Evolutionary conservation across 2,797 vertebrate species (phyloP), one percentile per base, ranked within the genome.

Genomic region (Cossypha niveicapilla): DNA sequence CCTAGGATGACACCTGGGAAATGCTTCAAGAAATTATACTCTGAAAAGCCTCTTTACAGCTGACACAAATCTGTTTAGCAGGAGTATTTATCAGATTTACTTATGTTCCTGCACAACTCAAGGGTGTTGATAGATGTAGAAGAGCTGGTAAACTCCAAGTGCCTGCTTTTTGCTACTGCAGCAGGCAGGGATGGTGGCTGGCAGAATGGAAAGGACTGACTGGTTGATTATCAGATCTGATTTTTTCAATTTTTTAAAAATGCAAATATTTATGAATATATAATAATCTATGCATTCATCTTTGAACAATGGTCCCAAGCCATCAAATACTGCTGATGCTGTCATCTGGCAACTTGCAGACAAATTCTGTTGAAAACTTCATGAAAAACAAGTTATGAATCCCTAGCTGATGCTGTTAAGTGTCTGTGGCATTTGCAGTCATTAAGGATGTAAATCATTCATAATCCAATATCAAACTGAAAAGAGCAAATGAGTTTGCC

Each of bases 401-500:
- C 75, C 67, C 44, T 47, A 28, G 48, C 15, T 80, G 85, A 82
- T 61, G 22, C 13, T 72, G 11, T 70, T 72, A 73, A 54, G 45
- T 68, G 48, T 87, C 67, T 45, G 51, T 88, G 75, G n/a, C 57
- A 80, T 84, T 96, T 94, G 66, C 34, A 71, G 67, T 65, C 73
- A 66, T 97, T 92, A 88, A 28, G 66, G 83, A 84, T 62, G 87
- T 82, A 66, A 93, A 95, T 94, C 82, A 65, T 72, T 95, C 74
- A 82, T 86, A 95, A 97, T 88, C 86, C 60, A 78, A 12, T 66
- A 90, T 89, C 78, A 78, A 80, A 93, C 37, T 72, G 47, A 77
- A 95, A 92, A 85, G 76, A 91, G 67, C 39, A 91, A 90, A 96
- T 86, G 70, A 83, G 39, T 67, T 96, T 94, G 78, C 92, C 37